Evolutionary conservation across 2,797 vertebrate species (phyloP), one percentile per base, ranked within the genome.

Genomic region (Sebastes nivosus): DNA sequence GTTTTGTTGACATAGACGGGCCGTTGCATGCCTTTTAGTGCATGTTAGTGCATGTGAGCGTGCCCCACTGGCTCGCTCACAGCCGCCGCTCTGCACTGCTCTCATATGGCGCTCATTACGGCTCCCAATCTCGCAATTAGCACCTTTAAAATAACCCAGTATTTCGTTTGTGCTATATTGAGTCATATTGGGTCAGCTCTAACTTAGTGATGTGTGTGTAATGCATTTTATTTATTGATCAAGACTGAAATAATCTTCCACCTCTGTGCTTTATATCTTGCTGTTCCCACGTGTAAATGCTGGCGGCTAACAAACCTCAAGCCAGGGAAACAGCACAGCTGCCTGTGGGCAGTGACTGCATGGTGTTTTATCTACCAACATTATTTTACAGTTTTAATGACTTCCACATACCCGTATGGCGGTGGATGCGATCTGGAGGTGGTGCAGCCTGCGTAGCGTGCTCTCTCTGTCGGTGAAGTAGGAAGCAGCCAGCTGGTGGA

Each of bases 391-490:
- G 29, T 30, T 60, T 32, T 36, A 8, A 29, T 18, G 46, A 79
- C 69, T 38, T 81, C 50, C 61, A 87, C 91, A 1, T 94, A 99
- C 98, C 97, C 98, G 97, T 88, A 99, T 97, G 92, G 97, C 97
- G 0, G 97, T 97, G 81, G 98, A 99, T 66, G 97, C 97, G 2
- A 99, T 99, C 92, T 99, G 98, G 85, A 99, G 97, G 93, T 99
- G 98, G 90, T 99, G 98, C 13, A 99, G 97, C 57, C 96, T 93
- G 72, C 97, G 96, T 20, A 99, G 95, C 0, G 98, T 99, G 93
- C 97, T 97, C 84, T 99, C 98, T 81, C 98, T 93, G 95, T 99
- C 97, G 2, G 98, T 99, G 94, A 99, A 99, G 90, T 99, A 99
- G 85, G 98, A 99, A 14, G 98, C 98, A 1, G 98, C 98, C 2